Conservation (phyloP, 1,140 invertebrate species). For the Diabrotica virgifera region DNA sequence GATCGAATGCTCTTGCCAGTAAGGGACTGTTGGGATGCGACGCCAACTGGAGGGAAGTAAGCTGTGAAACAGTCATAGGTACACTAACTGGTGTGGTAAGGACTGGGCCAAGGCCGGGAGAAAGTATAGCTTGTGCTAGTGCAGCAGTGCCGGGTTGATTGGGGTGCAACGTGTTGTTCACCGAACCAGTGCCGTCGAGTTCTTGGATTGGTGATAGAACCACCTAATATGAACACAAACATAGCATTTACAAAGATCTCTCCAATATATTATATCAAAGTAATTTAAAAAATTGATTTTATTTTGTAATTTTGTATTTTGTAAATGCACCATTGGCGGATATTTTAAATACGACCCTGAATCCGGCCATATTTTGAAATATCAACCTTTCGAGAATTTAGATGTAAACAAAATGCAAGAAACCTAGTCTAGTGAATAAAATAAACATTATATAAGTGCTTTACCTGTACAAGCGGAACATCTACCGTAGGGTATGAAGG, state of each 20-base stretch:
- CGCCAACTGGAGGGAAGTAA: constrained; percentile 45
- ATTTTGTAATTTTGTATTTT: too few relatives aligned
- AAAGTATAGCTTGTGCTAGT: constrained; percentile 66
- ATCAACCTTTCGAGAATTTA: too few relatives aligned
- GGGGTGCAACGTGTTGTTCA: constrained; percentile 65
- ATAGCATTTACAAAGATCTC: too few relatives aligned
- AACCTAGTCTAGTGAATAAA: too few relatives aligned
- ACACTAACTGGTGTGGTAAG: constrained; percentile 55
- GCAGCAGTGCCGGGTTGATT: constrained; percentile 66
- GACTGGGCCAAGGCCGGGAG: constrained; percentile 61
- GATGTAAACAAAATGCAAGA: too few relatives aligned
- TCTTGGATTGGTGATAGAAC: constrained; percentile 76
- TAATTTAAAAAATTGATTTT: too few relatives aligned
- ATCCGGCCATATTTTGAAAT: too few relatives aligned
- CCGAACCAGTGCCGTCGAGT: constrained; percentile 62
- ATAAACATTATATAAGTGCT: too few relatives aligned
- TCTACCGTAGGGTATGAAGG: constrained; percentile 51
- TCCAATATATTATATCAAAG: too few relatives aligned
- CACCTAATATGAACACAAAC: constrained; percentile 51
- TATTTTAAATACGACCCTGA: too few relatives aligned
- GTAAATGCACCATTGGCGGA: too few relatives aligned
- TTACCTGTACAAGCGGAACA: constrained; percentile 64
- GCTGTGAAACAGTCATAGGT: constrained; percentile 47
- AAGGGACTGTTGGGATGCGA: constrained; percentile 48
- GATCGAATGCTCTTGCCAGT: constrained; percentile 46